Conservation (phyloP, 2,888 invertebrate genomes). For the Chymomyza caudatula region DNA sequence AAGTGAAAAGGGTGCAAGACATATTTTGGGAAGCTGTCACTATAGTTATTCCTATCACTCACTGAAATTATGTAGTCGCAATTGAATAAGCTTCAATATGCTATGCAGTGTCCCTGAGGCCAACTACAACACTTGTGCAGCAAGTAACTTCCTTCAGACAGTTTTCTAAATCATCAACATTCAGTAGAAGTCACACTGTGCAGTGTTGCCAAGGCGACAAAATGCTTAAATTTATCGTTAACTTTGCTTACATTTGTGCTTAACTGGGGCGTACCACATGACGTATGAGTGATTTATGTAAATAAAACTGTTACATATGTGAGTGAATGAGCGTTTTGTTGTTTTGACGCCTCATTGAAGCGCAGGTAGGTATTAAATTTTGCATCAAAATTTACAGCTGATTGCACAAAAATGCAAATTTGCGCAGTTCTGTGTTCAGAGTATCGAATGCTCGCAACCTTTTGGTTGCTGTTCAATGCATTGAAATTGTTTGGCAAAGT, state of each 20-base stretch:
- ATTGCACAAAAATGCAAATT: neutral
- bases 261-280: slow-evolving; percentile 35
- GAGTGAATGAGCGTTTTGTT: neutral
- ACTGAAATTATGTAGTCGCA: neutral
- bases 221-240: neutral
- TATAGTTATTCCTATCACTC: neutral
- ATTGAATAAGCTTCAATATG: neutral
- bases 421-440: neutral
- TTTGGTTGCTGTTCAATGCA: neutral
- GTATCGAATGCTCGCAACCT: neutral
- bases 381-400: slow-evolving; percentile 1
- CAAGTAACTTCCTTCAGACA: too few species aligned
- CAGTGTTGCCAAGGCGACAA: neutral
- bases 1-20: neutral
- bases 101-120: neutral
- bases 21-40: neutral
- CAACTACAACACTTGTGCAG: neutral
- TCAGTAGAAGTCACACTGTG: neutral
- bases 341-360: neutral
- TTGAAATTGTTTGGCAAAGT: neutral
- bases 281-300: slow-evolving; percentile 63
- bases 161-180: too few species aligned
- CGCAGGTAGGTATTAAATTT: neutral
- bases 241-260: neutral
- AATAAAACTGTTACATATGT: slow-evolving; percentile 48